Conservation (phyloP, 2,113 vertebrate species). For the Astur gentilis region DNA sequence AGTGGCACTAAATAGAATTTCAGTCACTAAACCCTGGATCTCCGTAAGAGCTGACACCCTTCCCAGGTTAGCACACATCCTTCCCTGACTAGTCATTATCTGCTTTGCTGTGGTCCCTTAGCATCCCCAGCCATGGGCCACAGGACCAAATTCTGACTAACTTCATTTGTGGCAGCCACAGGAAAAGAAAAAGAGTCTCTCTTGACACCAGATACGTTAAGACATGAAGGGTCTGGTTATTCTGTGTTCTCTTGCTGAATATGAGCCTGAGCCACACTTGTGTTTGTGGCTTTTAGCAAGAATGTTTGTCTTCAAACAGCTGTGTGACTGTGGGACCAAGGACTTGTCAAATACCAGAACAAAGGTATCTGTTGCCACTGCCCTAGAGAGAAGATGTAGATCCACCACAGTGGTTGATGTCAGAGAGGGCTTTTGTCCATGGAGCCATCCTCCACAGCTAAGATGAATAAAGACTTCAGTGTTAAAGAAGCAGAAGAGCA, state of each 20-base stretch:
- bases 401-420: not conserved
- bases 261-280: not conserved
- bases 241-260: not conserved
- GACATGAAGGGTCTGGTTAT: not conserved
- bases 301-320: not conserved
- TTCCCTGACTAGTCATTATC: not conserved
- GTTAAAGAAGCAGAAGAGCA: not conserved
- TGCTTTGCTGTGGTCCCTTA: not conserved
- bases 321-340: not conserved
- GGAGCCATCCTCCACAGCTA: not conserved
- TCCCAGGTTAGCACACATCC: not conserved
- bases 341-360: not conserved
- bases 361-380: not conserved
- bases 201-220: not conserved
- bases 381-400: not conserved
- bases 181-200: not conserved
- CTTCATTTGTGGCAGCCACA: not conserved
- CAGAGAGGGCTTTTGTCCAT: not conserved
- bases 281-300: not conserved
- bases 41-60: not conserved
- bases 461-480: not conserved
- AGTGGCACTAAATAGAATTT: not conserved
- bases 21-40: not conserved
- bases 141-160: not conserved
- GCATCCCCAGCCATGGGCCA: not conserved